Evolutionary conservation across 2,113 vertebrate species (phyloP), one percentile per base, ranked within the genome.

Genomic region (Rhea americana): DNA sequence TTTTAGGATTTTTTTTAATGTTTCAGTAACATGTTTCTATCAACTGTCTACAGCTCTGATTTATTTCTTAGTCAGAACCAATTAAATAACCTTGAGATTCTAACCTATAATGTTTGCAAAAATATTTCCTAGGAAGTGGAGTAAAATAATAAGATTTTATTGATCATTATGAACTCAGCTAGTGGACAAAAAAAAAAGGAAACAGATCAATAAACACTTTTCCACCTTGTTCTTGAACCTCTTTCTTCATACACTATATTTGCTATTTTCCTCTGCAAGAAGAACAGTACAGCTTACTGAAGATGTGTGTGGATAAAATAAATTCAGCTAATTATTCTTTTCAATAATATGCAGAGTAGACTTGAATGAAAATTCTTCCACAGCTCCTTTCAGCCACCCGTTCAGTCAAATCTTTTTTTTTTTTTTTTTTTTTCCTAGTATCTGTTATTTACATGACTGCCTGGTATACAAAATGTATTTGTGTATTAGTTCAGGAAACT

Each of bases 61-160:
- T 92, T 83, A 93, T 92, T 96, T 96, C 32, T 74, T 85, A 68
- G 48, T 13, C 15, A 87, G 48, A 87, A 84, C 83, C 83, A 88
- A 82, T 91, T n/a, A 78, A 76, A 82, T 73, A 11, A 86, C 63
- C 47, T 83, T 85, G 79, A 90, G 86, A 32, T 95, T 93, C 37
- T 83, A 70, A 87, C 82, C 18, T 78, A 63, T 67, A 43, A 17
- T 62, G 68, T 72, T 81, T 41, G 8, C 9, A 70, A 39, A 87
- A 18, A 19, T 13, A 39, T 70, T 93, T 96, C 43, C 68, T 83
- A 53, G 80, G 62, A 86, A 77, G 10, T 47, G 90, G 82, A 67
- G 11, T 73, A 93, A 90, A 41, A 22, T 87, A 8, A 62, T 48
- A 87, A 94, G 19, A 89, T 81, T 73, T 77, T 89, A 77, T 90